A percentile compares a stretch with the other conserved stretches of the same genome.
Evolutionary conservation across 2,888 invertebrate species (phyloP).

Genomic region (Dynastes maya): DNA sequence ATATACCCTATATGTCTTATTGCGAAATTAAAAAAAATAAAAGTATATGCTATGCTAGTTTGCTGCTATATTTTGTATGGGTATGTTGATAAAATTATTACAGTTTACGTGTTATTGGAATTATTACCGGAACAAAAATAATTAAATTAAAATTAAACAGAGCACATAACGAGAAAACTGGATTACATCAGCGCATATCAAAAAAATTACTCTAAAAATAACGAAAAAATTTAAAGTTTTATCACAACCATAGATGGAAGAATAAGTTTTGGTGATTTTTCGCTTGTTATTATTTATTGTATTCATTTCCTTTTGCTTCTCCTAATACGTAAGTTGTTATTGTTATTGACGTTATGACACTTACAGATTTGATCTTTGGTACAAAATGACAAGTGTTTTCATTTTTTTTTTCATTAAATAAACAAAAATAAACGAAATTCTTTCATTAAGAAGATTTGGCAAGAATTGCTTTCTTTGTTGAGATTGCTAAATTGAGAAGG

Average conservation of each 20-base stretch:
- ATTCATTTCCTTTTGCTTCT: neutral
- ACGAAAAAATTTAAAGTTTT: conserved; percentile 59
- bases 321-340: neutral
- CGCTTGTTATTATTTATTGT: conserved; percentile 51
- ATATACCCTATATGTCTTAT: conserved; percentile 10
- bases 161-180: neutral
- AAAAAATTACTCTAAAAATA: conserved; percentile 45
- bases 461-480: conserved; percentile 57
- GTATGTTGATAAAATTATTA: neutral
- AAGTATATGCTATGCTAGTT: neutral
- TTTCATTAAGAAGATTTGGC: conserved; percentile 53
- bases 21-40: neutral
- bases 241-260: conserved; percentile 72
- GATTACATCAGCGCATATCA: conserved; percentile 20
- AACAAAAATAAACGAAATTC: conserved; percentile 44
- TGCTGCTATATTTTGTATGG: neutral
- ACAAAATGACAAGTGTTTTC: conserved; percentile 65
- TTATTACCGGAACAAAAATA: no score
- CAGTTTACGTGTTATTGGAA: neutral
- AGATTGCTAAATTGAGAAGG: neutral
- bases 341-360: conserved; percentile 64
- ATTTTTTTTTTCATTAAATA: conserved; percentile 50
- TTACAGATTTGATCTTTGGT: conserved; percentile 67
- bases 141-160: conserved; percentile 7
- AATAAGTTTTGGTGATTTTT: conserved; percentile 66